phyloP scores from a whole-genome alignment of 2,888 invertebrate species.

The Cinara cedri region DNA sequence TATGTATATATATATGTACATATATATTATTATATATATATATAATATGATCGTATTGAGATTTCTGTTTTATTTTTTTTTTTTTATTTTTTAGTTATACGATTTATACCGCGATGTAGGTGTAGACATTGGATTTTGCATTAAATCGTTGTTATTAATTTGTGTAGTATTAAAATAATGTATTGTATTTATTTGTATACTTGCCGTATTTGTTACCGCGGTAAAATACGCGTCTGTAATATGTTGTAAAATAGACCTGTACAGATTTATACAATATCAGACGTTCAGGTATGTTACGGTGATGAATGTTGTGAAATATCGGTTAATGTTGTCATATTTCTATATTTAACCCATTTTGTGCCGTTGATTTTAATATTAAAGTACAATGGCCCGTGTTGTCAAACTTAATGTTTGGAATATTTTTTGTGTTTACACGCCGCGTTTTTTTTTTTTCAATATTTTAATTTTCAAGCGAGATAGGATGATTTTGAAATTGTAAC shows the following conservation, averaged over 20 bases:
- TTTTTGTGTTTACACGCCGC: too few species aligned
- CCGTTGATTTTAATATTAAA: too few species aligned
- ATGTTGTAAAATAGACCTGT: neutral
- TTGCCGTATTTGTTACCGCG: neutral
- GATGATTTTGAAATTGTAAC: too few species aligned
- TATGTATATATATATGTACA: neutral
- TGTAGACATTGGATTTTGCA: neutral
- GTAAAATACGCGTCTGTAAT: neutral
- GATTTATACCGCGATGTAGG: neutral
- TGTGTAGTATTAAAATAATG: neutral
- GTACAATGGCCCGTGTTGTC: too few species aligned
- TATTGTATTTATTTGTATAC: neutral
- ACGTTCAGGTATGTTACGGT: too few species aligned
- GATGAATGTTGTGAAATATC: too few species aligned
- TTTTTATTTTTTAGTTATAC: neutral
- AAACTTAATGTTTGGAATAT: too few species aligned
- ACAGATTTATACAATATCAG: neutral
- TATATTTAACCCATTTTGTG: too few species aligned
- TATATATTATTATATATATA: neutral
- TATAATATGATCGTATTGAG: constrained; percentile 1
- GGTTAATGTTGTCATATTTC: too few species aligned
- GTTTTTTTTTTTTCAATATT: too few species aligned
- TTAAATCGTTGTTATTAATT: neutral
- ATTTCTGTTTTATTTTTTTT: constrained; percentile 6
- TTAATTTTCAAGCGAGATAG: too few species aligned